phyloP scores from a whole-genome alignment of 1,140 invertebrate species.

The Microvelia longipes region DNA sequence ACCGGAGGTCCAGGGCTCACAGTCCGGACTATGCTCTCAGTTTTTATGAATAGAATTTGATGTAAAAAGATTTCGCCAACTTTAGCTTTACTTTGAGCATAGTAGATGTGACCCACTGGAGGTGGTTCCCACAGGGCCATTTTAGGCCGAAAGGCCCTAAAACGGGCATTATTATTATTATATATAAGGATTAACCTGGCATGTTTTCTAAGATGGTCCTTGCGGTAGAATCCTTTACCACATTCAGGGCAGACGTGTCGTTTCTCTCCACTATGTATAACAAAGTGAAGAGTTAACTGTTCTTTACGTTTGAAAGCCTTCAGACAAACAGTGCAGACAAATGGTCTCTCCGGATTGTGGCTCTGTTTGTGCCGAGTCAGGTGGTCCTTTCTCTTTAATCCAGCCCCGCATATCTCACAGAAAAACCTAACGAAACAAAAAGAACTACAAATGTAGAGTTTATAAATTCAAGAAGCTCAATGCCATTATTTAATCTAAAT shows the following conservation, averaged over 20 bases:
- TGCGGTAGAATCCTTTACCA: slow-evolving; percentile 41
- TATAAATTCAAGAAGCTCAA: too few relatives aligned
- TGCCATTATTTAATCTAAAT: too few relatives aligned
- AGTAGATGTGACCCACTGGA: too few relatives aligned
- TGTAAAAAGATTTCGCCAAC: too few relatives aligned
- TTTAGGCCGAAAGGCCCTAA: too few relatives aligned
- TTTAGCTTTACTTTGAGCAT: too few relatives aligned
- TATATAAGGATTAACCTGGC: slow-evolving; percentile 25
- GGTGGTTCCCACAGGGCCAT: too few relatives aligned
- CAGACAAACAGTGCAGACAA: slow-evolving; percentile 35
- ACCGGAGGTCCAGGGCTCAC: too few relatives aligned
- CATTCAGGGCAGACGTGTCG: slow-evolving; percentile 40
- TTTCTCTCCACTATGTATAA: slow-evolving; percentile 32
- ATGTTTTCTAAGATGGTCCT: slow-evolving; percentile 43
- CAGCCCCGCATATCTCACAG: slow-evolving; percentile 38
- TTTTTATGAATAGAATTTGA: too few relatives aligned
- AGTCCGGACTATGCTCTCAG: too few relatives aligned
- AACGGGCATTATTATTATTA: too few relatives aligned
- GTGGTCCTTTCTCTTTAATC: slow-evolving; percentile 36
- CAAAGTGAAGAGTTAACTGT: slow-evolving; percentile 37
- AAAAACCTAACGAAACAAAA: slow-evolving; percentile 20
- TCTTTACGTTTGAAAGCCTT: slow-evolving; percentile 40
- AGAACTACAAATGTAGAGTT: too few relatives aligned
- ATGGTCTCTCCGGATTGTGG: slow-evolving; percentile 37
- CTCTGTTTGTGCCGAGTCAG: slow-evolving; percentile 36